Evolutionary conservation across 2,113 vertebrate genomes (phyloP).

Genomic region (Macrotus californicus): DNA sequence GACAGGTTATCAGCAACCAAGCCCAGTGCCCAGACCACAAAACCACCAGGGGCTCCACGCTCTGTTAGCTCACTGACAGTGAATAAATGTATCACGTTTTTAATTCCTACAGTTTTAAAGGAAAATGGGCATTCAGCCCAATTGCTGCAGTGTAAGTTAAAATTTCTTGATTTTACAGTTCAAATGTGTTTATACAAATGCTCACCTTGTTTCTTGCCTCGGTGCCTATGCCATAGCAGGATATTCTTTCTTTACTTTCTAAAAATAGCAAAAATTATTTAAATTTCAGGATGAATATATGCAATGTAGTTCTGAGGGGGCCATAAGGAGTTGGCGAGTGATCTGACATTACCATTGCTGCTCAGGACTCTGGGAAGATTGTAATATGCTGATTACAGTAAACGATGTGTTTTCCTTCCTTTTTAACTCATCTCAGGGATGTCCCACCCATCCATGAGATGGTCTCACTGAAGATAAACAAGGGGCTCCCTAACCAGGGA

Average conservation of each 20-base stretch:
- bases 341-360: background rate
- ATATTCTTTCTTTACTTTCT: background rate
- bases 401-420: background rate
- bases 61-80: background rate
- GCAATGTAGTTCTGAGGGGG: background rate
- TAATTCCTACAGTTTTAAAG: background rate
- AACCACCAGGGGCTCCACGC: rapidly evolving
- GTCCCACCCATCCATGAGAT: background rate
- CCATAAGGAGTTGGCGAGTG: background rate
- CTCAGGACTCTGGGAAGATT: background rate
- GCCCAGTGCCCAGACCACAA: background rate
- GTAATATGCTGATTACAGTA: background rate
- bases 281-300: background rate
- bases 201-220: background rate
- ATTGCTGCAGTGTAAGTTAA: background rate
- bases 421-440: background rate
- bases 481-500: too few relatives aligned
- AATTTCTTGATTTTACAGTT: background rate
- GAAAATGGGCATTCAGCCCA: background rate
- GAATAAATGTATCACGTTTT: background rate
- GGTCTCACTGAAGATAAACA: background rate
- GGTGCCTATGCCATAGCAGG: background rate
- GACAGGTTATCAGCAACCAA: background rate
- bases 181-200: background rate
- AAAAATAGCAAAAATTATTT: background rate